Conservation (phyloP, 1,140 invertebrate species). For the Mercenaria mercenaria region DNA sequence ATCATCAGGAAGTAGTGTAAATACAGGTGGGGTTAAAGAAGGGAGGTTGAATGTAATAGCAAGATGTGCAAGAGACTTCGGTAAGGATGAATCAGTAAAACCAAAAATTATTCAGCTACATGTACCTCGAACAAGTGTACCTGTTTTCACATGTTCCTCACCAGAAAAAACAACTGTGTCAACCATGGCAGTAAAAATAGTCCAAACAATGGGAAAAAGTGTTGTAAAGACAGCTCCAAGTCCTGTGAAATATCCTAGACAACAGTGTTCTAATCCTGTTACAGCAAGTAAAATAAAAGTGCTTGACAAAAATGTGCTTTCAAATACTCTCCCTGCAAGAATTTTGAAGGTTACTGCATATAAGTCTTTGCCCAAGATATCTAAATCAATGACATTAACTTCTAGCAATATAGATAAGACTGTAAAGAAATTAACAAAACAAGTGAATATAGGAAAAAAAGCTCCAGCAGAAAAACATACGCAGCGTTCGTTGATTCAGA, state of each 20-base stretch:
- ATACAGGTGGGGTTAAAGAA: neutral
- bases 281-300: neutral
- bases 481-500: neutral
- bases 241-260: neutral
- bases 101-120: neutral
- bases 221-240: neutral
- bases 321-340: neutral
- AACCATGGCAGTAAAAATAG: neutral
- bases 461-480: neutral
- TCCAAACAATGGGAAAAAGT: neutral
- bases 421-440: neutral
- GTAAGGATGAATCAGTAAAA: neutral
- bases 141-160: neutral
- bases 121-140: neutral
- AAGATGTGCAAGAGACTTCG: constrained; percentile 31
- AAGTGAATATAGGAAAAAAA: neutral
- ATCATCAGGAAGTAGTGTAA: neutral
- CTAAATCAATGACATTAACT: neutral
- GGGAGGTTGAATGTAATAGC: neutral
- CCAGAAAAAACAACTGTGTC: constrained; percentile 15
- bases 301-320: neutral
- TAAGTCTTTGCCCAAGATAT: neutral
- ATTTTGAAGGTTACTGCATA: neutral
- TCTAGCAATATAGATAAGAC: neutral
- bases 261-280: neutral